Base-by-base conservation (phyloP, 2,113 vertebrate species). In the Caracal caracal region DNA sequence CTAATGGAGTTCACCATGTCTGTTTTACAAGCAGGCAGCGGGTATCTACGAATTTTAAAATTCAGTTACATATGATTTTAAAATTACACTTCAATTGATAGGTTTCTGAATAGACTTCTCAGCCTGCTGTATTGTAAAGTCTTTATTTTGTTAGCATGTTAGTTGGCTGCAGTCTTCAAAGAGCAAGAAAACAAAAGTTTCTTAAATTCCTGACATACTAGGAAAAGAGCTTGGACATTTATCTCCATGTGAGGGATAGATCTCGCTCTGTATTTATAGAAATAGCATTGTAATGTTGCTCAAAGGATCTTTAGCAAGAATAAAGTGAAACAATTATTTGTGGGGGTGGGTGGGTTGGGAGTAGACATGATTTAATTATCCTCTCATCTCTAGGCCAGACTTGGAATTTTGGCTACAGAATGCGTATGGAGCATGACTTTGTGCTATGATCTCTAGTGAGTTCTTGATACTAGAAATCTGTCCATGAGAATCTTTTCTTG, bases 381-480 rank as follows among this genome's bases (percentile, higher is more conserved):
- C 0, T 86, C 56, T 95, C 78, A 79, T 82, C 84, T 85, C n/a
- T 59, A 47, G 90, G 86, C 17, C 24, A 82, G 70, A 75, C 80
- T 95, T 96, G 65, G 51, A 91, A 96, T 97, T 95, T 86, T 73
- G 90, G 71, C 71, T 70, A 22, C 33, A 75, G 84, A 94, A 97
- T 79, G 80, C 22, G 1, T 84, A 73, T 33, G 15, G 53, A 78
- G 76, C 83, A 86, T 90, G 84, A 66, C 37, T 95, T 85, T 97
- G 17, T 40, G 59, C 87, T 96, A 26, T 94, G 92, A 97, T 98
- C 87, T 97, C 82, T 28, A 91, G 49, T 43, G 37, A 95, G 73
- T 49, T 97, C 96, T 88, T 97, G 59, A 98, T 80, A 92, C 70
- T 94, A 97, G 89, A 88, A 94, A 96, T 97, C 93, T 95, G 66